Conservation (phyloP, 1,140 invertebrate genomes). For the Bombus balteatus region DNA sequence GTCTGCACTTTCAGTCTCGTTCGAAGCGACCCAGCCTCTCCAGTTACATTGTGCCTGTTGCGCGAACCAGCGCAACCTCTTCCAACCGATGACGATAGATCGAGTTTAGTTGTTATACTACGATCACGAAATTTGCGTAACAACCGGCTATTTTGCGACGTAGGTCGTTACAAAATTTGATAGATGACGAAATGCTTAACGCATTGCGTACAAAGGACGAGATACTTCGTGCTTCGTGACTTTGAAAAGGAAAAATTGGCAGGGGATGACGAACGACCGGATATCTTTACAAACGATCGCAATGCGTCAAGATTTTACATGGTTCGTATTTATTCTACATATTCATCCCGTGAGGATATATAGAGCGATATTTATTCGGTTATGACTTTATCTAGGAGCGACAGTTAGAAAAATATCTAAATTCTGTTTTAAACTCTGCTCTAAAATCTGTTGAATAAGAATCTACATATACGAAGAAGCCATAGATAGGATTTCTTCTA, state of each 20-base stretch:
- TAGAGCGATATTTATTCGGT: background rate
- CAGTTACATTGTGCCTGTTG: constrained; percentile 4
- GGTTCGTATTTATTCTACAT: background rate
- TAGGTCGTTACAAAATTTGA: background rate
- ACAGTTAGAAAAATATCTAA: background rate
- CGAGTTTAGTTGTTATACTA: background rate
- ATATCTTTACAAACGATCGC: background rate
- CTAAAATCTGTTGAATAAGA: background rate
- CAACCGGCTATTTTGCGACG: background rate
- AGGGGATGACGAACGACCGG: background rate
- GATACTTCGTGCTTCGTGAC: background rate
- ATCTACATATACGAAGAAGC: background rate
- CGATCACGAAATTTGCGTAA: background rate
- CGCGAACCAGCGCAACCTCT: background rate
- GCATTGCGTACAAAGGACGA: background rate
- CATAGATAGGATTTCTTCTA: background rate
- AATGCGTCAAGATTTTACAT: too few relatives aligned
- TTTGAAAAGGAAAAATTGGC: background rate
- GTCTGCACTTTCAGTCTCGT: constrained; percentile 21
- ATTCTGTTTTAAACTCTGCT: background rate
- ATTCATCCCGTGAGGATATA: rapidly evolving
- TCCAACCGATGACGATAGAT: background rate
- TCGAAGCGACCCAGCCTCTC: background rate
- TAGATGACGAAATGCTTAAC: background rate
- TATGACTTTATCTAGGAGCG: background rate